A percentile compares a stretch with the other conserved stretches of the same genome.
Conservation (phyloP, 2,888 invertebrate genomes). For the Drosophila hamatofila region DNA sequence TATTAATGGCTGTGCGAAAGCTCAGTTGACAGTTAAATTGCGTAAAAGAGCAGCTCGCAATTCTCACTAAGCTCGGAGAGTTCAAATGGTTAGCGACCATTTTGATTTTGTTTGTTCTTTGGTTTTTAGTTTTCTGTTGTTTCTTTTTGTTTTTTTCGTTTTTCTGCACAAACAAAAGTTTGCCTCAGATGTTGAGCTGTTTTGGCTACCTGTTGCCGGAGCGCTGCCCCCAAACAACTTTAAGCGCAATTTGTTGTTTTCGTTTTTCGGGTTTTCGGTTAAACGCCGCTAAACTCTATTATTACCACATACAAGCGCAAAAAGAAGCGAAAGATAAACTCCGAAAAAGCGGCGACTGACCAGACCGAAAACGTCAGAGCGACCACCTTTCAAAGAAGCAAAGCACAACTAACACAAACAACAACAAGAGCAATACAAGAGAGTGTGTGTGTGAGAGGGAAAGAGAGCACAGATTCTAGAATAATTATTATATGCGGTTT, state of each 20-base stretch:
- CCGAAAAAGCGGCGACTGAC: conserved; percentile 26
- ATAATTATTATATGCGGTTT: conserved; percentile 72
- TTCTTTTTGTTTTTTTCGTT: not conserved
- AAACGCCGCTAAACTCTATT: conserved; percentile 62
- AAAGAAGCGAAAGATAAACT: conserved; percentile 33
- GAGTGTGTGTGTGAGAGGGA: not conserved
- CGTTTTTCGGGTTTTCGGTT: conserved; percentile 23
- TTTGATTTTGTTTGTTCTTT: conserved; percentile 10
- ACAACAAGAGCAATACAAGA: not conserved
- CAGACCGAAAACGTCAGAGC: conserved; percentile 52
- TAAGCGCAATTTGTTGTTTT: conserved; percentile 16
- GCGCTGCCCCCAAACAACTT: conserved; percentile 28
- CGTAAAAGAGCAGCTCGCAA: conserved; percentile 14
- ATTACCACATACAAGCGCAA: conserved; percentile 41
- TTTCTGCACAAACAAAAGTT: conserved; percentile 39
- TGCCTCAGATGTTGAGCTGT: conserved; percentile 14
- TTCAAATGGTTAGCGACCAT: conserved; percentile 25
- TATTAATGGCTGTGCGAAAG: conserved; percentile 27
- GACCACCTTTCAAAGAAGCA: conserved; percentile 58
- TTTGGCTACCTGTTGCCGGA: conserved; percentile 45
- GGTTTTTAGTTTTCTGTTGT: not conserved
- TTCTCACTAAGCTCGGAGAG: conserved; percentile 3
- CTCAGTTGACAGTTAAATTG: conserved; percentile 32
- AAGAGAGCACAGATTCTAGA: conserved; percentile 58
- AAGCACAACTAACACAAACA: conserved; percentile 28